phyloP scores from a whole-genome alignment of 2,888 invertebrate genomes.

The Drosophila niveifrons region DNA sequence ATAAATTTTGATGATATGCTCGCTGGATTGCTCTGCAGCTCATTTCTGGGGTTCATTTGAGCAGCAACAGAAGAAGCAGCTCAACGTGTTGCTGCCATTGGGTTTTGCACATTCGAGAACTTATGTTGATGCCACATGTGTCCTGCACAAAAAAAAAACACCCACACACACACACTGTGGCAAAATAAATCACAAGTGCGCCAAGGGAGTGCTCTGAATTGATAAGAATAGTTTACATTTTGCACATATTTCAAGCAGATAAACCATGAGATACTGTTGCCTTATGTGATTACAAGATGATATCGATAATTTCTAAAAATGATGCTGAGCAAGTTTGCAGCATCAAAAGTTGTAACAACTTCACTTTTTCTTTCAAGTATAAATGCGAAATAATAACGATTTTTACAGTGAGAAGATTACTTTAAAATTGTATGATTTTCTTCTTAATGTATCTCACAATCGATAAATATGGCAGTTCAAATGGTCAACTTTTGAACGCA shows the following conservation, averaged over 20 bases:
- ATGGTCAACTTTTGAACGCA: too few species aligned
- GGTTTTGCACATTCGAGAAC: slow-evolving; percentile 20
- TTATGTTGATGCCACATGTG: slow-evolving; percentile 20
- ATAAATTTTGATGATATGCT: slow-evolving; percentile 69
- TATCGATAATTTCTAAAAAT: neutral
- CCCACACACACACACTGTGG: neutral
- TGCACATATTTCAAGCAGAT: neutral
- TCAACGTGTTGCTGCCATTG: slow-evolving; percentile 34
- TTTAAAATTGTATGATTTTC: too few species aligned
- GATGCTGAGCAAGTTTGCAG: neutral
- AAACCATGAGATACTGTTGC: neutral
- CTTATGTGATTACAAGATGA: neutral
- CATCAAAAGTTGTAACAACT: neutral
- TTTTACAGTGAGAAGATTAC: too few species aligned
- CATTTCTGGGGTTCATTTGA: slow-evolving; percentile 14
- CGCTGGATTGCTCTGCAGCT: slow-evolving; percentile 24
- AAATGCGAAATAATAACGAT: too few species aligned
- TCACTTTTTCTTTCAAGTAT: neutral
- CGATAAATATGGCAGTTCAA: too few species aligned
- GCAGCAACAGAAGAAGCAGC: slow-evolving; percentile 8
- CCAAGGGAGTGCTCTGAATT: slow-evolving; percentile 1
- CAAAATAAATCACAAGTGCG: slow-evolving; percentile 3
- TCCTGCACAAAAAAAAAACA: neutral
- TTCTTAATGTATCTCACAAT: too few species aligned
- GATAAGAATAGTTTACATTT: slow-evolving; percentile 11